Evolutionary conservation across 1,140 invertebrate genomes (phyloP).

Genomic region (Cheumatopsyche charites): DNA sequence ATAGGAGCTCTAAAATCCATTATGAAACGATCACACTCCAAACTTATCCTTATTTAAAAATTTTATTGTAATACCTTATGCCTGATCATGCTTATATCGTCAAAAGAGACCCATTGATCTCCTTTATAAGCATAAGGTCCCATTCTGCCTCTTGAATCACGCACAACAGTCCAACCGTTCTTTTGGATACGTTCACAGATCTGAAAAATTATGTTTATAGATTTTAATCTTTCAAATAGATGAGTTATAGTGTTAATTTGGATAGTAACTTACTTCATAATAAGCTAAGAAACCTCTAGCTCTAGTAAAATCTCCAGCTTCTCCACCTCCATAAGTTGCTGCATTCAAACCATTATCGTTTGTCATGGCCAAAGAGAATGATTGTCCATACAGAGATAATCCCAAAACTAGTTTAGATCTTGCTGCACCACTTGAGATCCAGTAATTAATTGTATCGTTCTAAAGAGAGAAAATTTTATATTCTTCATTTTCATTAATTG

Average conservation of each 20-base stretch:
- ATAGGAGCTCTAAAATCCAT: constrained; percentile 65
- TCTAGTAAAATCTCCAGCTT: constrained; percentile 79
- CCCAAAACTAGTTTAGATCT: constrained; percentile 78
- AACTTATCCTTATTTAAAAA: too few species aligned
- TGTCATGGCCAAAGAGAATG: constrained; percentile 73
- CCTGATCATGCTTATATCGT: constrained; percentile 75
- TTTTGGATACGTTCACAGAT: constrained; percentile 72
- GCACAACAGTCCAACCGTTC: constrained; percentile 70
- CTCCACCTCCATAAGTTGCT: constrained; percentile 73
- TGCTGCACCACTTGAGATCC: constrained; percentile 79
- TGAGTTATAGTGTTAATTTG: neutral
- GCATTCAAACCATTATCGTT: constrained; percentile 70
- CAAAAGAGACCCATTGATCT: constrained; percentile 86
- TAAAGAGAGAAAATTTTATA: constrained; percentile 52
- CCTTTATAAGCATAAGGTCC: constrained; percentile 76
- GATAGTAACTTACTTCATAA: constrained; percentile 71
- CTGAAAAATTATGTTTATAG: constrained; percentile 51
- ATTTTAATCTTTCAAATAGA: neutral
- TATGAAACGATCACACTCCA: neutral
- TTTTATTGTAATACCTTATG: too few species aligned
- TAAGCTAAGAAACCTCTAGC: constrained; percentile 83
- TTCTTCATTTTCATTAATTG: neutral
- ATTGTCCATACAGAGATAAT: constrained; percentile 84
- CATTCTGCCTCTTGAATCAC: constrained; percentile 71
- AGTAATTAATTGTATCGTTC: constrained; percentile 84